Base-by-base conservation (phyloP, 2,888 invertebrate genomes). In the Ichneumoninae sp. region DNA sequence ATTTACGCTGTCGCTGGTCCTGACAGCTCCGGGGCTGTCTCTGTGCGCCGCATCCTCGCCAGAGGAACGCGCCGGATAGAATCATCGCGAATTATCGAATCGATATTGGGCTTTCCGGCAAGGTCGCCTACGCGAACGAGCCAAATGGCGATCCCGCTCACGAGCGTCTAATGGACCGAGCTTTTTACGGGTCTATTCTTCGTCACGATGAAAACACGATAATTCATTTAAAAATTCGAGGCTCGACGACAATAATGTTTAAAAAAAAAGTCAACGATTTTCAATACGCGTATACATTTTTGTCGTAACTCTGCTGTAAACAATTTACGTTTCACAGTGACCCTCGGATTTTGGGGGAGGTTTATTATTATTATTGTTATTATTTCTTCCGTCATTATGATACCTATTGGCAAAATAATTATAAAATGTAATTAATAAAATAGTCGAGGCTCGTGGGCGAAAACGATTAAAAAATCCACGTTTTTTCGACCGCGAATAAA, bases 101-200 rank as follows among this genome's bases (percentile, higher is more conserved):
- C 60, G 62, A 74, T 74, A 74, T 74, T 74, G 62, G 57, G 52
- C 19, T 72, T 44, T 72, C 44, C 72, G 44, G 7, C 72, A 57
- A 72, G 72, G 72, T 60, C 72, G 26, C 44, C 36, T 44, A 44
- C 47, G 47, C 74, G n/a, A 19, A 50, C 2, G 30, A 40, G 30
- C 40, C 40, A 60, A 72, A 52, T 60, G 40, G n/a, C 40, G 16
- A 8, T 26, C 4, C 7, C 3, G 7, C 57, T 16, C 62, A 47
- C 62, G 62, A 60, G 72, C 44, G 26, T 60, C n/a, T 72, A 60
- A 60, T 60, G 44, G 40, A 60, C 16, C 57, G 13, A 16, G 16
- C 33, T 44, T 26, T 26, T 7, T 26, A 57, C 13, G 57, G 57
- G 8, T 8, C 8, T 22, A 26, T 30, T 57, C 10, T 22, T 57